Evolutionary conservation across 1,140 invertebrate species (phyloP).

Genomic region (Drosophila watanabei): DNA sequence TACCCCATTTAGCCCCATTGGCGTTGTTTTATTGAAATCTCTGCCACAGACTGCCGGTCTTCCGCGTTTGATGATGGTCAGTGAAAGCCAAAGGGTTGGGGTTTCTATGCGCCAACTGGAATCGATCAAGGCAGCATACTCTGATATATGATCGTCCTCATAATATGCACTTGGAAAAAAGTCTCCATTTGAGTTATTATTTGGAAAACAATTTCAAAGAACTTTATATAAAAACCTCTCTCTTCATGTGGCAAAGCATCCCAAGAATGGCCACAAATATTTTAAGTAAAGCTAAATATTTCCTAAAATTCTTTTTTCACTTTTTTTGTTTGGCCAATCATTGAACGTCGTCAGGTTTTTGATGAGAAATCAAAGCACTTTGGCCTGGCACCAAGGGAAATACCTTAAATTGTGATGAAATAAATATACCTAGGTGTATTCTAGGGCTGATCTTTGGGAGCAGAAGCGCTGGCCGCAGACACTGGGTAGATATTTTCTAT

Average conservation of each 20-base stretch:
- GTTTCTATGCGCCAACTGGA: constrained; percentile 12
- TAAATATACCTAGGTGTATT: constrained; percentile 53
- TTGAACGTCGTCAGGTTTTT: constrained; percentile 14
- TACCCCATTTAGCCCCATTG: constrained; percentile 59
- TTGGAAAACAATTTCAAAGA: neutral
- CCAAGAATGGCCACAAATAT: constrained; percentile 4
- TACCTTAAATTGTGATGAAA: constrained; percentile 67
- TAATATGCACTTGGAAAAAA: constrained; percentile 4
- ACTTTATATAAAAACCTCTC: neutral
- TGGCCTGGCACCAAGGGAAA: constrained; percentile 41
- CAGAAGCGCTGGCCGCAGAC: neutral
- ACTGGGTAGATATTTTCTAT: constrained; percentile 69
- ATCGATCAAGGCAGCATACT: constrained; percentile 18
- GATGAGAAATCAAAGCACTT: constrained; percentile 14
- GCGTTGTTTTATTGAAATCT: constrained; percentile 77
- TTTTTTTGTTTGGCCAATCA: constrained; percentile 5
- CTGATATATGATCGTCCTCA: neutral
- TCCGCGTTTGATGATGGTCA: constrained; percentile 75
- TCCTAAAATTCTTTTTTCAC: neutral
- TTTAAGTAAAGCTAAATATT: neutral
- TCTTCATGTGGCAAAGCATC: neutral
- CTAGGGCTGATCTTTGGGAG: constrained; percentile 36
- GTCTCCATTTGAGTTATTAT: neutral
- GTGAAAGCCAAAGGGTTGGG: constrained; percentile 19
- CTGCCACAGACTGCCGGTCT: constrained; percentile 71